These are phyloP conservation scores for Hipposideros larvatus DNA, from an alignment of 2,797 vertebrate species.

Conservation along the genomic window DNA sequence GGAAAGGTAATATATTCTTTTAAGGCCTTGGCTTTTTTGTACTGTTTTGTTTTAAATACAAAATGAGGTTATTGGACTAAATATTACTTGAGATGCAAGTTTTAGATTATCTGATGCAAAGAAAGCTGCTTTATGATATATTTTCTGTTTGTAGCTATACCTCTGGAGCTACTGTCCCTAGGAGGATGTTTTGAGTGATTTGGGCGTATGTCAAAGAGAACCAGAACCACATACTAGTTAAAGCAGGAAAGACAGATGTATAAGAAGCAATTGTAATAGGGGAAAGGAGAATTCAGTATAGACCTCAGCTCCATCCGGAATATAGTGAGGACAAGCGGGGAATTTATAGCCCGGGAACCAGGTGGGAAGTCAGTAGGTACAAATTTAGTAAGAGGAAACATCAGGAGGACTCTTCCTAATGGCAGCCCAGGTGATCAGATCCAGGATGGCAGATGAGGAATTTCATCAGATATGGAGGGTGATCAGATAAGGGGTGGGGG, in stretches of 20 bases:
- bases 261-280: neutral
- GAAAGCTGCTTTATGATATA: neutral
- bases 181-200: neutral
- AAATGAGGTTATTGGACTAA: neutral
- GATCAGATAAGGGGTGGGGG: neutral
- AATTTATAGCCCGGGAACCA: neutral
- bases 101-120: neutral
- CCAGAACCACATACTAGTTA: neutral
- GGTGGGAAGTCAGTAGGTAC: neutral
- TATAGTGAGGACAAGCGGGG: no score
- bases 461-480: neutral
- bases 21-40: neutral
- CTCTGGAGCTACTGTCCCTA: neutral
- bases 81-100: neutral
- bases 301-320: neutral
- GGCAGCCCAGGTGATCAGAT: neutral
- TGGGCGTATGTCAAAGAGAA: neutral
- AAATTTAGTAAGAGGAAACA: neutral
- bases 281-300: neutral
- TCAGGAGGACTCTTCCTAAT: neutral
- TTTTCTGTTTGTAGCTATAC: neutral
- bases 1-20: conserved; percentile 24
- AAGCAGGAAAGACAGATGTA: neutral
- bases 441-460: neutral
- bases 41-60: neutral